Evolutionary conservation across 2,888 invertebrate genomes (phyloP).

Genomic region (Cataglyphis rosenhaueri): DNA sequence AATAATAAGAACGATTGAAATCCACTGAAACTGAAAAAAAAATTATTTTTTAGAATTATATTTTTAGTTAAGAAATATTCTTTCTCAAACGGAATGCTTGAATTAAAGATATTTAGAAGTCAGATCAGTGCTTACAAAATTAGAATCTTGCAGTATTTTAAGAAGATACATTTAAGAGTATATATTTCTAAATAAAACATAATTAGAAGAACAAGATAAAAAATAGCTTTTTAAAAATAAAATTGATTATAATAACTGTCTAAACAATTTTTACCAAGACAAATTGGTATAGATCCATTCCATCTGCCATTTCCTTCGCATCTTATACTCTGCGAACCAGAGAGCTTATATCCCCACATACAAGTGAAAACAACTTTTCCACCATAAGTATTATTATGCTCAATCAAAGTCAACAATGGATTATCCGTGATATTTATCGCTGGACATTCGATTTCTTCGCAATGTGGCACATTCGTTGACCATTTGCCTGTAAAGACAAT

Average conservation of each 20-base stretch:
- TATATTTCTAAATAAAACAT: not conserved
- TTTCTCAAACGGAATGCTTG: not conserved
- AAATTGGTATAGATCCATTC: conserved; percentile 92
- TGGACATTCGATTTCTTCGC: conserved; percentile 93
- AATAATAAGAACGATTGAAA: not conserved
- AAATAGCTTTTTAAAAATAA: not conserved
- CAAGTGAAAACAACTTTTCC: conserved; percentile 94
- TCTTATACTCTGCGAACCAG: conserved; percentile 92
- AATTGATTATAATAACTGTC: not conserved
- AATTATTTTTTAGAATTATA: not conserved
- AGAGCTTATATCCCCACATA: conserved; percentile 93
- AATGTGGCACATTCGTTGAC: conserved; percentile 91
- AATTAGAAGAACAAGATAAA: not conserved
- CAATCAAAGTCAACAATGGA: conserved; percentile 91
- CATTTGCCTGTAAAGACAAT: conserved; percentile 88
- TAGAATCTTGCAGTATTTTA: not conserved
- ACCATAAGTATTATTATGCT: conserved; percentile 93
- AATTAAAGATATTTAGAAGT: not conserved
- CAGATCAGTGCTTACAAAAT: not conserved
- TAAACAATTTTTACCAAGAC: conserved; percentile 87
- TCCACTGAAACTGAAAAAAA: not conserved
- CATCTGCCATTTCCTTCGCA: conserved; percentile 93
- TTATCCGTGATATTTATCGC: conserved; percentile 88
- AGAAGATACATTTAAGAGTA: not conserved
- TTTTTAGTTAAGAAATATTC: not conserved